phyloP scores from a whole-genome alignment of 2,797 vertebrate species.

The Erpetoichthys calabaricus region DNA sequence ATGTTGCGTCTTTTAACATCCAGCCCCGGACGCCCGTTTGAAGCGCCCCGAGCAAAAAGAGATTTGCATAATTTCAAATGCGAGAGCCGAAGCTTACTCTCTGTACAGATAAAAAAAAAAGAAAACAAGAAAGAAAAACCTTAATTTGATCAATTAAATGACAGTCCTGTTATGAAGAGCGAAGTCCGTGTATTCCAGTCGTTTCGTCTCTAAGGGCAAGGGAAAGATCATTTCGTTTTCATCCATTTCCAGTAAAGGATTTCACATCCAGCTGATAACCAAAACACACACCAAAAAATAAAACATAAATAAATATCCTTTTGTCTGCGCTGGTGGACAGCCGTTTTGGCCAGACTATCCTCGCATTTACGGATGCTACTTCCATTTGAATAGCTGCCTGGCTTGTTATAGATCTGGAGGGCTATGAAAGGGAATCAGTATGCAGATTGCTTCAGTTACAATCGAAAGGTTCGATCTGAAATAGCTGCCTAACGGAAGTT shows the following conservation, averaged over 20 bases:
- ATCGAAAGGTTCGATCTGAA: conserved; percentile 98
- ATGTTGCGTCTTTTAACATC: conserved; percentile 36
- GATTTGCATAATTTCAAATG: conserved; percentile 38
- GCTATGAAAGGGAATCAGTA: conserved; percentile 89
- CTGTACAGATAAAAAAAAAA: conserved; percentile 8
- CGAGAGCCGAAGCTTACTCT: conserved; percentile 18
- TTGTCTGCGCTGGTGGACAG: conserved; percentile 29
- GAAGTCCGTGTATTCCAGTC: conserved; percentile 24
- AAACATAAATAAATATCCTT: conserved; percentile 29
- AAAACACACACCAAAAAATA: conserved; percentile 24
- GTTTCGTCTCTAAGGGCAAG: conserved; percentile 46
- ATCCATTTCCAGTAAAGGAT: conserved; percentile 46
- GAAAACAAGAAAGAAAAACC: background rate
- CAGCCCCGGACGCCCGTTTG: conserved; percentile 24
- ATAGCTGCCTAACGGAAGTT: conserved; percentile 59
- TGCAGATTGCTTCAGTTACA: conserved; percentile 98
- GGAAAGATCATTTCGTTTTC: conserved; percentile 42
- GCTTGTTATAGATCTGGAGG: conserved; percentile 77
- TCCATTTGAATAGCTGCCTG: conserved; percentile 88
- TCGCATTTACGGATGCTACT: conserved; percentile 66
- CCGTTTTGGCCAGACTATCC: conserved; percentile 50
- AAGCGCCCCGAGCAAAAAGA: conserved; percentile 25
- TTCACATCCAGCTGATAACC: conserved; percentile 43
- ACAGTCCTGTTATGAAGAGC: conserved; percentile 26
- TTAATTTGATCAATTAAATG: conserved; percentile 3